These are phyloP conservation scores for Whitmania pigra DNA, from an alignment of 1,140 invertebrate species.

Conservation along the genomic window DNA sequence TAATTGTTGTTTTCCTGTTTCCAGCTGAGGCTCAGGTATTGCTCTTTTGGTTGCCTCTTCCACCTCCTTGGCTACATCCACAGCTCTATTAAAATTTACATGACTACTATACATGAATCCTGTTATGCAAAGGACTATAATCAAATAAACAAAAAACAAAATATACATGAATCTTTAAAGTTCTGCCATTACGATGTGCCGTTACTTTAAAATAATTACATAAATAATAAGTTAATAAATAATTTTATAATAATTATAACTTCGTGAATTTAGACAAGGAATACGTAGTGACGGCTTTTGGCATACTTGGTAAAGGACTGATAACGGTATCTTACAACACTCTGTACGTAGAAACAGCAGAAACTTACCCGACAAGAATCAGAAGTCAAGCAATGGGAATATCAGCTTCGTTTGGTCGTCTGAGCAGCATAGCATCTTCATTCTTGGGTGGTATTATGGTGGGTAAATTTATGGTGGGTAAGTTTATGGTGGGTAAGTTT, in stretches of 20 bases:
- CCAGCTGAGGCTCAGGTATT: too few species aligned
- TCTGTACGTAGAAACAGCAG: constrained; percentile 77
- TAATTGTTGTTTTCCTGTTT: too few species aligned
- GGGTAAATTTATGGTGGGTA: background rate
- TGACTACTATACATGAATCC: too few species aligned
- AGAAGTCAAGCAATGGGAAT: constrained; percentile 62
- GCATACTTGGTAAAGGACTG: background rate
- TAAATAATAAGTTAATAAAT: background rate
- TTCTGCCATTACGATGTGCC: too few species aligned
- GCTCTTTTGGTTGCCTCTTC: too few species aligned
- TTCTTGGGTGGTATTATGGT: constrained; percentile 20
- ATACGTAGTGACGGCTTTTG: background rate
- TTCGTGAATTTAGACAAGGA: background rate
- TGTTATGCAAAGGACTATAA: too few species aligned
- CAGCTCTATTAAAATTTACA: too few species aligned
- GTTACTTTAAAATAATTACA: too few species aligned
- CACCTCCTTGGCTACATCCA: too few species aligned
- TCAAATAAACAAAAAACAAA: too few species aligned
- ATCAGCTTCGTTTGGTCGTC: constrained; percentile 58
- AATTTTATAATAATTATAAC: background rate
- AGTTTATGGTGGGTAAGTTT: too few species aligned
- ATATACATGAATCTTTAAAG: too few species aligned
- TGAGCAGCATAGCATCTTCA: constrained; percentile 61
- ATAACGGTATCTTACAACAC: constrained; percentile 64
- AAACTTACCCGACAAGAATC: constrained; percentile 57